phyloP scores from a whole-genome alignment of 2,113 vertebrate species.

The Pimephales promelas region DNA sequence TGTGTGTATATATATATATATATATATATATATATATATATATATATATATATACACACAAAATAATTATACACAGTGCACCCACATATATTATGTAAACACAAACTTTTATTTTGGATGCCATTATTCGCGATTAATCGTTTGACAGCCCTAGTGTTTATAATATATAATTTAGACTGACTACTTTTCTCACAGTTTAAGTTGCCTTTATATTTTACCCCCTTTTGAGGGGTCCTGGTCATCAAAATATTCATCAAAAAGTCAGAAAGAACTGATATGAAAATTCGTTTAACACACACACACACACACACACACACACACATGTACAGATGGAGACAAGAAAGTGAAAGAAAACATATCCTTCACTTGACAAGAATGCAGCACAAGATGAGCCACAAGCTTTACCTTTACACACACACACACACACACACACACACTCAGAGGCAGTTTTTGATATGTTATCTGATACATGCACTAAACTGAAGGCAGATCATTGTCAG shows the following conservation, averaged over 20 bases:
- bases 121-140: too few relatives aligned
- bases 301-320: neutral
- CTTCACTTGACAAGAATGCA: neutral
- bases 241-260: neutral
- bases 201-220: too few relatives aligned
- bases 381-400: neutral
- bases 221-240: too few relatives aligned
- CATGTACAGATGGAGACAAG: neutral
- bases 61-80: too few relatives aligned
- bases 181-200: too few relatives aligned
- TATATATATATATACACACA: too few relatives aligned
- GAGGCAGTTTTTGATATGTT: conserved; percentile 42
- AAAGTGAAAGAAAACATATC: neutral
- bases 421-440: neutral
- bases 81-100: too few relatives aligned
- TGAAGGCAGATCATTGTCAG: conserved; percentile 68
- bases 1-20: too few relatives aligned
- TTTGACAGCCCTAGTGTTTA: too few relatives aligned
- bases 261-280: neutral
- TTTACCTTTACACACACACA: neutral
- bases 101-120: too few relatives aligned
- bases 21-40: too few relatives aligned
- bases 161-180: too few relatives aligned
- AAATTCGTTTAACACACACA: neutral
- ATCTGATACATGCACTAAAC: conserved; percentile 51